Evolutionary conservation across 2,797 vertebrate species (phyloP).

Genomic region (Peromyscus melanophrys): DNA sequence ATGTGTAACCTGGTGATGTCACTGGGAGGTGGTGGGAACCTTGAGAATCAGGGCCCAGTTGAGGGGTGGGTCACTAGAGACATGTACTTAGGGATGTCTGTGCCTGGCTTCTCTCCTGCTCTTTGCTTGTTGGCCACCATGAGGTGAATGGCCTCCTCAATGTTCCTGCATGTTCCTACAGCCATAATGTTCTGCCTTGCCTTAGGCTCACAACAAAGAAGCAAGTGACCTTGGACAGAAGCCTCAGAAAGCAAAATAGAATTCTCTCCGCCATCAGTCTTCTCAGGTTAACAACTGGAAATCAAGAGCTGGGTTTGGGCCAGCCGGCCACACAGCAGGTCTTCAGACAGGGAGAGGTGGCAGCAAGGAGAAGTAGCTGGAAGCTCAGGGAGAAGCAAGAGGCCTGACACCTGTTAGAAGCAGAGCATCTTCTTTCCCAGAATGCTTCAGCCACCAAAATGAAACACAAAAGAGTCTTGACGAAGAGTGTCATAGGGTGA

Average conservation of each 20-base stretch:
- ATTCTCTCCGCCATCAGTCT: background rate
- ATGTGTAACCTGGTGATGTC: no score
- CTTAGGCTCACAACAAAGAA: background rate
- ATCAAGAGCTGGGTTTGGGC: background rate
- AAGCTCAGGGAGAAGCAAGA: background rate
- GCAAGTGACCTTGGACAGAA: background rate
- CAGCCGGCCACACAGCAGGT: background rate
- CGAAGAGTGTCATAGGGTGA: background rate
- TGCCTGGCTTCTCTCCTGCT: background rate
- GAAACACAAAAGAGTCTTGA: background rate
- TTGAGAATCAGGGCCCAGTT: background rate
- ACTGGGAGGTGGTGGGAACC: background rate
- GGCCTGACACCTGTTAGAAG: background rate
- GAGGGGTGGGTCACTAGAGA: background rate
- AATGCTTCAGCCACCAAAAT: background rate
- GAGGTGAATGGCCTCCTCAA: background rate
- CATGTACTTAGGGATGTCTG: background rate
- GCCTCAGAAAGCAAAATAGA: background rate
- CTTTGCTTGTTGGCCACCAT: background rate
- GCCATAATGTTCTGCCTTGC: background rate
- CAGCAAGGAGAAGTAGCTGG: background rate
- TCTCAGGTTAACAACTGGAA: background rate
- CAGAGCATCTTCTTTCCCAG: background rate
- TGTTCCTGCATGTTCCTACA: background rate
- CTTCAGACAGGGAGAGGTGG: background rate